Evolutionary conservation across 2,113 vertebrate genomes (phyloP).

Genomic region (Nesoenas mayeri): DNA sequence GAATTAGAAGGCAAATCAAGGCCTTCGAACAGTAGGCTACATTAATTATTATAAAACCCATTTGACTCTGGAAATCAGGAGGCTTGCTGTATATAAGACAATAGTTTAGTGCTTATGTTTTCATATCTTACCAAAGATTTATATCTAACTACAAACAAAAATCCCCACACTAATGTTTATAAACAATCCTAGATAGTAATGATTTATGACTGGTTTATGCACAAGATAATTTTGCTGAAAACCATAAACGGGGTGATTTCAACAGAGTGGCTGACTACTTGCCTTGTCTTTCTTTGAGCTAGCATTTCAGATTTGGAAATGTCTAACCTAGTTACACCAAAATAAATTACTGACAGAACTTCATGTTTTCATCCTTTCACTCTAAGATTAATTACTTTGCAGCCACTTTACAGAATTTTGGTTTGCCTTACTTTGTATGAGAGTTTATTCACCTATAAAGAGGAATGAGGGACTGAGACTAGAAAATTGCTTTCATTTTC

Average conservation of each 20-base stretch:
- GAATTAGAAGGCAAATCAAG: constrained; percentile 40
- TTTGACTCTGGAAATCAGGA: not conserved
- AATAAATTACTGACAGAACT: not conserved
- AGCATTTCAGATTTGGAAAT: not conserved
- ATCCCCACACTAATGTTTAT: not conserved
- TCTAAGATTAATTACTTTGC: constrained; percentile 15
- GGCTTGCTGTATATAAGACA: not conserved
- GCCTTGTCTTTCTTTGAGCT: not conserved
- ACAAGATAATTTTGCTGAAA: not conserved
- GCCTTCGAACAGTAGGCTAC: not conserved
- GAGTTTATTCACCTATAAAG: not conserved
- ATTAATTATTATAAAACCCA: not conserved
- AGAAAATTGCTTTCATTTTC: constrained; percentile 36
- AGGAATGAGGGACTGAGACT: not conserved
- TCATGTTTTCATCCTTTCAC: not conserved
- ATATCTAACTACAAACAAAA: not conserved
- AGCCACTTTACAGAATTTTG: not conserved
- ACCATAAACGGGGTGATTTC: not conserved
- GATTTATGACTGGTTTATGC: not conserved
- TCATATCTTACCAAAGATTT: not conserved
- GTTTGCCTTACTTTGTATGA: not conserved
- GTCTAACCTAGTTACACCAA: not conserved
- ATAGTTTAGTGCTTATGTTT: not conserved
- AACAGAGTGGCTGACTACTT: not conserved
- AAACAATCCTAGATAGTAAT: not conserved